Percentiles rank a stretch among this genome's conserved stretches.
These are phyloP conservation scores for Hydropotes inermis DNA, from an alignment of 2,113 vertebrate genomes.

Conservation along the genomic window DNA sequence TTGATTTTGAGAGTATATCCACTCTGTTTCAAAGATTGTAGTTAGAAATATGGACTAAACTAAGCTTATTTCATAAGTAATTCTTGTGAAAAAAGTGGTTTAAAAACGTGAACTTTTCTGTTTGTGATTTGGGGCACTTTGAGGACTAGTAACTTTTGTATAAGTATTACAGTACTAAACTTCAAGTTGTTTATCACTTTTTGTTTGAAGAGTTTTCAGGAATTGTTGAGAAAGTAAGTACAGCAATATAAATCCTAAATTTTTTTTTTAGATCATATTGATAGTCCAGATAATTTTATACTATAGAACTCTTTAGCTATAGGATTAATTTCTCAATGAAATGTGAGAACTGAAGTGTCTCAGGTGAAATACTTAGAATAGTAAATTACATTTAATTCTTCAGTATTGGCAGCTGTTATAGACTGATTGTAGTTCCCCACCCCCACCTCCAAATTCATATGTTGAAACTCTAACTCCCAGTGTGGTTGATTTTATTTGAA, in stretches of 20 bases:
- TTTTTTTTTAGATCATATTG: conserved; percentile 2
- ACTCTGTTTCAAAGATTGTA: not conserved
- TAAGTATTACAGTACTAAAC: not conserved
- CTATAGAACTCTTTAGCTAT: not conserved
- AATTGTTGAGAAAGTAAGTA: conserved; percentile 11
- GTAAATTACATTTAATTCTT: conserved; percentile 31
- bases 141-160: conserved; percentile 39
- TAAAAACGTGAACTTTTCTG: not conserved
- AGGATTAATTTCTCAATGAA: not conserved
- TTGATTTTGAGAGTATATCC: conserved; percentile 12
- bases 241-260: not conserved
- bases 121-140: conserved; percentile 10
- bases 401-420: not conserved
- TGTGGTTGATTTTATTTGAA: not conserved
- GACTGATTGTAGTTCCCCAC: not conserved
- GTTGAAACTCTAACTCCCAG: not conserved
- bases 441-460: not conserved
- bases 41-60: conserved; percentile 31
- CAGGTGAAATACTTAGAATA: not conserved
- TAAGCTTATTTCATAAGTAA: not conserved
- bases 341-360: not conserved
- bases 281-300: conserved; percentile 39
- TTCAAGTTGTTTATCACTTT: conserved; percentile 13
- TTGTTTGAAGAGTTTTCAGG: conserved; percentile 18
- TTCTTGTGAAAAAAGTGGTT: not conserved